A percentile compares a stretch with the other conserved stretches of the same genome.
Conservation (phyloP, 2,888 invertebrate species). For the Chirona hameri region DNA sequence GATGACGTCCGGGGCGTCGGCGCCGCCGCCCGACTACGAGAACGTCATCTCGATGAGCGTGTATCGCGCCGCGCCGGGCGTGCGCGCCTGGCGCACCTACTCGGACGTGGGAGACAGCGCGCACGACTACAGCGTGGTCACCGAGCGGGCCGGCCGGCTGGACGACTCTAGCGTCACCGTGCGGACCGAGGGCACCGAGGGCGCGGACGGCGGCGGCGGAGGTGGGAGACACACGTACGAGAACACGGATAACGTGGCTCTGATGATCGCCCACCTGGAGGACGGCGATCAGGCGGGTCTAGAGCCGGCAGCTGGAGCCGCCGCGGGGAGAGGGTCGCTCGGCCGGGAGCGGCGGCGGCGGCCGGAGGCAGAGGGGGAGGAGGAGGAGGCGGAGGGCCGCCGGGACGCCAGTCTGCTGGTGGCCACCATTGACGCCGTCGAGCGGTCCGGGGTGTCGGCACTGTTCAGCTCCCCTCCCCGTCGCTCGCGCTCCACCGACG, state of each 20-base stretch:
- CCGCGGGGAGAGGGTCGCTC: no score
- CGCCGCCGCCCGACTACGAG: slow-evolving; percentile 62
- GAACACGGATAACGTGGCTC: slow-evolving; percentile 9
- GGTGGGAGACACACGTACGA: not conserved
- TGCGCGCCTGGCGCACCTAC: slow-evolving; percentile 63
- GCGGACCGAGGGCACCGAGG: slow-evolving; percentile 30
- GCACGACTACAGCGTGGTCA: slow-evolving; percentile 60
- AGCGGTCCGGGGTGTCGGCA: not conserved
- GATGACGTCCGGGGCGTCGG: slow-evolving; percentile 33
- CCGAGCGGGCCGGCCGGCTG: slow-evolving; percentile 47
- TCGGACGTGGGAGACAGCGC: slow-evolving; percentile 62
- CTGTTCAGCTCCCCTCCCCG: slow-evolving; percentile 9
- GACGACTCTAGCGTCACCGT: slow-evolving; percentile 35
- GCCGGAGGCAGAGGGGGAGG: not conserved
- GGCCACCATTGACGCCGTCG: not conserved
- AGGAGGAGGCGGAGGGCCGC: not conserved
- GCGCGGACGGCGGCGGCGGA: not conserved
- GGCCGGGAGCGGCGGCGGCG: no score
- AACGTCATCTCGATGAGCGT: slow-evolving; percentile 63
- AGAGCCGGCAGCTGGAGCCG: not conserved
- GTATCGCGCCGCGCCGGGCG: slow-evolving; percentile 61
- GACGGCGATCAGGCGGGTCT: not conserved
- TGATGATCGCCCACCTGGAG: slow-evolving; percentile 10
- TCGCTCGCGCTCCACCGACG: not conserved
- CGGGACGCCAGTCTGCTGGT: not conserved